A percentile compares a stretch with the other conserved stretches of the same genome.
These are phyloP conservation scores for Manis javanica DNA, from an alignment of 2,797 vertebrate genomes.

Conservation along the genomic window DNA sequence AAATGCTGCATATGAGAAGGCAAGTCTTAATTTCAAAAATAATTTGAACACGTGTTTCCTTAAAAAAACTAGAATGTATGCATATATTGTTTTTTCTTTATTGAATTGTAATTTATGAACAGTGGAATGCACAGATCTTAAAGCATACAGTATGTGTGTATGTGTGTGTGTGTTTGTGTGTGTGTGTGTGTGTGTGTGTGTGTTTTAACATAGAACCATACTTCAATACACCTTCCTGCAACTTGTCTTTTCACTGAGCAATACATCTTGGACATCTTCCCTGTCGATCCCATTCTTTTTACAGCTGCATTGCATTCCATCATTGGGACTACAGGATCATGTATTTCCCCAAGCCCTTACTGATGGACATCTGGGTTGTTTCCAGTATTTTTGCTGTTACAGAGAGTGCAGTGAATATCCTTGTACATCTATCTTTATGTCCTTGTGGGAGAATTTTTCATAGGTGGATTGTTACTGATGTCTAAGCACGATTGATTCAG, in stretches of 20 bases:
- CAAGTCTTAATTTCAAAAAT: constrained; percentile 1
- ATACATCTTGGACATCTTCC: not conserved
- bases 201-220: not conserved
- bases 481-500: not conserved
- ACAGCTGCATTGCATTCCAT: not conserved
- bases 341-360: not conserved
- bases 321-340: not conserved
- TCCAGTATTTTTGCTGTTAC: not conserved
- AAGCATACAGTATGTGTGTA: not conserved
- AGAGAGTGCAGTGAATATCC: not conserved
- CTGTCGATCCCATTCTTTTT: not conserved
- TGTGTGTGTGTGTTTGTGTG: not conserved
- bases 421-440: constrained; percentile 1
- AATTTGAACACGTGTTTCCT: not conserved
- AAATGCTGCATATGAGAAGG: not conserved
- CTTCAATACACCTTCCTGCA: not conserved
- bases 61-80: not conserved
- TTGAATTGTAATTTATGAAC: not conserved
- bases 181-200: not conserved
- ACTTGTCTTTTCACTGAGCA: not conserved
- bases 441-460: constrained; percentile 50
- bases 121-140: not conserved
- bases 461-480: constrained; percentile 47
- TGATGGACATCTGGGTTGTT: not conserved
- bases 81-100: not conserved